Percentiles rank a stretch among this genome's conserved stretches.
phyloP scores from a whole-genome alignment of 2,888 invertebrate species.

The Diploptera punctata region DNA sequence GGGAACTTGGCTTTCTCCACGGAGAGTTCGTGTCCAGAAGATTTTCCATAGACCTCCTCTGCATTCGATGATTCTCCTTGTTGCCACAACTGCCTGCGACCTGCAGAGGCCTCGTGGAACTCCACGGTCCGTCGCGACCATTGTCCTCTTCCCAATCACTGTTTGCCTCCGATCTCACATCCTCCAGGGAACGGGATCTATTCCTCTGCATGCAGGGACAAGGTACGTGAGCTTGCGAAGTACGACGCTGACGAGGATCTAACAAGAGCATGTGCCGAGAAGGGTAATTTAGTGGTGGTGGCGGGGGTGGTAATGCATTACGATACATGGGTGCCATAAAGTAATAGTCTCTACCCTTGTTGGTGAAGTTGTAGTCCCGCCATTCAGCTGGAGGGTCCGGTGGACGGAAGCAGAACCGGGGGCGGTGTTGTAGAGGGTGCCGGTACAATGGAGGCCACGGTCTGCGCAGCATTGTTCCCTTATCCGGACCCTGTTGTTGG shows the following conservation, averaged over 20 bases:
- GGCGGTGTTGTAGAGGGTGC: conserved; percentile 56
- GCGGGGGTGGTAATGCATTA: conserved; percentile 67
- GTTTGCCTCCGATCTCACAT: conserved; percentile 68
- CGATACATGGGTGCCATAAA: conserved; percentile 73
- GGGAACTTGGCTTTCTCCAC: conserved; percentile 55
- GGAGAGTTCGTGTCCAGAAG: conserved; percentile 63
- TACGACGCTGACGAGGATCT: conserved; percentile 48
- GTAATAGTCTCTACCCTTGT: conserved; percentile 62
- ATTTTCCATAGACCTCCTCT: conserved; percentile 74
- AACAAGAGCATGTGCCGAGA: conserved; percentile 52
- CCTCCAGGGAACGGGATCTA: conserved; percentile 74
- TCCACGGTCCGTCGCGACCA: conserved; percentile 35
- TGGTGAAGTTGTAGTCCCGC: conserved; percentile 29
- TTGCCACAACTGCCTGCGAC: conserved; percentile 52
- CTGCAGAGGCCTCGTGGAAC: conserved; percentile 35
- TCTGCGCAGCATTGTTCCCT: conserved; percentile 57
- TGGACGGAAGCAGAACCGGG: conserved; percentile 41
- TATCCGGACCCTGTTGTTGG: neutral
- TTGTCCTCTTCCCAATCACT: conserved; percentile 66
- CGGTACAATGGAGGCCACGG: conserved; percentile 63
- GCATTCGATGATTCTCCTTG: conserved; percentile 58
- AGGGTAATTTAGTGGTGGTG: conserved; percentile 47
- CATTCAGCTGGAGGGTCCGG: conserved; percentile 24
- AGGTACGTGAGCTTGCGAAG: conserved; percentile 44
- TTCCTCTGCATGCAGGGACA: conserved; percentile 51